Evolutionary conservation across 1,140 invertebrate genomes (phyloP), one percentile per base, ranked within the genome.

Genomic region (Tribolium madens): DNA sequence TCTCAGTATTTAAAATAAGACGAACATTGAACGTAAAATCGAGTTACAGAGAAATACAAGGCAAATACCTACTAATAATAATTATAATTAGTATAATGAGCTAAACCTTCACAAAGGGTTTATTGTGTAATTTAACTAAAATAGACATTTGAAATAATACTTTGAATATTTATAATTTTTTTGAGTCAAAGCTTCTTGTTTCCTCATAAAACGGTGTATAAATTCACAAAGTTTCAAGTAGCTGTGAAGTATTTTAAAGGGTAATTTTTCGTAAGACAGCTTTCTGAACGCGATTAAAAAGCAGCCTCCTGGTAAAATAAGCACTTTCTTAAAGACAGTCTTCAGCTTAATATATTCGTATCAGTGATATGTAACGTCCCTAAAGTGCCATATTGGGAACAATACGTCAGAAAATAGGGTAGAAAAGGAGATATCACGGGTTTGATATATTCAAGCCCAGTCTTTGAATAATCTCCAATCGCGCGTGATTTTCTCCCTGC

Each of bases 391-490:
- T 72, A 72, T 52, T 72, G 70, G 70, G 70, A 72, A 72, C 70
- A 31, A 36, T 72, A 72, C 21, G 26, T 72, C 46, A 72, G 42
- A 72, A 50, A 72, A 72, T 72, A 72, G 50, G 46, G 18, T 31
- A 71, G 70, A 31, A 48, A 9, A 48, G 46, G 50, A 72, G 42
- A 52, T 72, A 72, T 9, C 7, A 72, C 5, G 46, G 31, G 36
- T 71, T 26, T 71, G 68, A 50, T 71, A 71, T 48, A 71, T 26
- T 71, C 47, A 72, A 50, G 18, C 46, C 42, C 50, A 9, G 47
- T 31, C 70, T 72, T 72, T 72, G 70, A 72, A 72, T 72, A 72
- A 72, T 72, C 42, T 72, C 70, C 70, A 72, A 72, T 72, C 70
- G 50, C 47, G 18, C 50, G 70, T 72, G 70, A 47, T 71, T 47